Base-by-base conservation (phyloP, 2,888 invertebrate genomes). In the Ennomos erosarius region DNA sequence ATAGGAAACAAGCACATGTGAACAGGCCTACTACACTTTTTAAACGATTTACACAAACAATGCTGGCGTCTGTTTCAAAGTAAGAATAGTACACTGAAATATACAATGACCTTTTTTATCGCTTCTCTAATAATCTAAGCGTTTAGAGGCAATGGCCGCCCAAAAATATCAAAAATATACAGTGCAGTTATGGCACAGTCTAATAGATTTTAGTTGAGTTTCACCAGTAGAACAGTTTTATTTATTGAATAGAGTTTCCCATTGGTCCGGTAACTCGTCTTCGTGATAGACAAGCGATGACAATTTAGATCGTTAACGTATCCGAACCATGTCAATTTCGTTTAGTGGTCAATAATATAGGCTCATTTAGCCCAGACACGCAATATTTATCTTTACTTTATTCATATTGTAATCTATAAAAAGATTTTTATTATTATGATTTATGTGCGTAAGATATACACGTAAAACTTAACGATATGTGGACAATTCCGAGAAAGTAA, bases 281-380 rank as follows among this genome's bases (percentile, higher is more conserved):
- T 43, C 48, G n/a, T 44, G 34, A 35, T 12, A 49, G 44, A n/a
- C 44, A n/a, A 34, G 33, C 13, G 12, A 37, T 49, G 16, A 13
- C 46, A 35, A 56, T 33, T 39, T 50, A 45, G 10, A 49, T 56
- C 50, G 45, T 51, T 39, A 35, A 47, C 42, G 43, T 47, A 49
- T 58, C 48, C 36, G 35, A 53, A 58, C 48, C 49, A 49, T 58
- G 58, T 53, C 58, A 58, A 58, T 58, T 53, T 49, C 53, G 53
- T 35, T 40, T 45, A 53, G 49, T 58, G 53, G 58, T 49, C 43
- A 48, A 48, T 44, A 51, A 42, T 51, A 34, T 13, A 43, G 37
- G 16, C 36, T 53, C 12, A 43, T 33, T 42, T 46, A 10, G 9
- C 39, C 43, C 38, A 44, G 43, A 39, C 58, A 58, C 48, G 52